Percentiles rank a stretch among this genome's conserved stretches.
These are phyloP conservation scores for Tricholauxania praeusta DNA, from an alignment of 2,888 invertebrate genomes.

Conservation along the genomic window DNA sequence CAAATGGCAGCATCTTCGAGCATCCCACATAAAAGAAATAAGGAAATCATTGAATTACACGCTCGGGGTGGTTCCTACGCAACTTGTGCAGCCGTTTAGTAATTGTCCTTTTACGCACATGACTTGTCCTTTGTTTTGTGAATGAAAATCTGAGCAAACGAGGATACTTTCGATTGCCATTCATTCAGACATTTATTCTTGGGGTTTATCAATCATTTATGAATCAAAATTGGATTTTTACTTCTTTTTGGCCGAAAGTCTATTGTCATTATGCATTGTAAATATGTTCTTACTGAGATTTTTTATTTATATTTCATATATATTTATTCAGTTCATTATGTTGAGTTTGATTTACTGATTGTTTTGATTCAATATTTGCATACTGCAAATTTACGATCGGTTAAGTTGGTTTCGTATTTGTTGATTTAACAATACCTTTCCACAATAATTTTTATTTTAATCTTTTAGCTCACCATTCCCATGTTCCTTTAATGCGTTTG, in stretches of 20 bases:
- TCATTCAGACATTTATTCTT: background rate
- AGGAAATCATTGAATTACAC: constrained; percentile 39
- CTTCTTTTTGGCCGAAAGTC: background rate
- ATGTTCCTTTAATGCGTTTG: no score
- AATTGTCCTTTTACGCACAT: constrained; percentile 4
- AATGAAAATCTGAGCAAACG: background rate
- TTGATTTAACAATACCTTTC: no score
- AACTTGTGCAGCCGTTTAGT: background rate
- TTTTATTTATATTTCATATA: no score
- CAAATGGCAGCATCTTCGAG: constrained; percentile 17
- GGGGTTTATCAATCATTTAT: constrained; percentile 4
- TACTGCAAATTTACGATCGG: no score
- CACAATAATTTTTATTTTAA: no score
- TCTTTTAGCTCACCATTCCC: no score
- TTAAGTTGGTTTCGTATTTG: no score
- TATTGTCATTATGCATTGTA: no score
- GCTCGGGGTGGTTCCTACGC: constrained; percentile 12
- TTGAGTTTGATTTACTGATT: no score
- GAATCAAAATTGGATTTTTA: background rate
- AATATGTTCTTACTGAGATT: no score
- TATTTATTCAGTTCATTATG: no score
- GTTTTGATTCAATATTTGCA: no score
- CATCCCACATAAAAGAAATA: constrained; percentile 29
- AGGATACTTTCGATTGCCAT: background rate
- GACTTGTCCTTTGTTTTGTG: constrained; percentile 9